A percentile compares a stretch with the other conserved stretches of the same genome.
Conservation (phyloP, 2,797 vertebrate genomes). For the Onychomys arenicola region DNA sequence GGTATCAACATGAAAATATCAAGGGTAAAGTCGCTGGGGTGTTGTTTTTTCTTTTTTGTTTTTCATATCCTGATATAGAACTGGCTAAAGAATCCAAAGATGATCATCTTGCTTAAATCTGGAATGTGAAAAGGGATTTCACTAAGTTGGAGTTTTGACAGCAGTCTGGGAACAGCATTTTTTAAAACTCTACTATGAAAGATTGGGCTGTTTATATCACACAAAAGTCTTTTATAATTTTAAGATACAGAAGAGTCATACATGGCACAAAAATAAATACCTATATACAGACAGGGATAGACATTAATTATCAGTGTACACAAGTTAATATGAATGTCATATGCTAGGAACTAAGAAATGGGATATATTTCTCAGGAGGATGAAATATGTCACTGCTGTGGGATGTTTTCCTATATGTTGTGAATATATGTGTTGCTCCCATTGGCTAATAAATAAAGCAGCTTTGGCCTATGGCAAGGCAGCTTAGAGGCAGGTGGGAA, state of each 20-base stretch:
- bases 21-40: neutral
- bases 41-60: neutral
- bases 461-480: too few relatives aligned
- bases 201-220: constrained; percentile 50
- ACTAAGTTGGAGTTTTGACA: constrained; percentile 42
- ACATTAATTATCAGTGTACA: constrained; percentile 37
- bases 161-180: constrained; percentile 35
- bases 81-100: constrained; percentile 37
- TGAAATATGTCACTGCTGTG: neutral
- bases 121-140: constrained; percentile 61
- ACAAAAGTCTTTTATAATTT: constrained; percentile 56
- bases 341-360: constrained; percentile 2
- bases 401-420: too few relatives aligned
- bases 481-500: too few relatives aligned
- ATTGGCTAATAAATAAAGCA: too few relatives aligned
- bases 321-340: constrained; percentile 32
- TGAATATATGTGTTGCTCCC: too few relatives aligned
- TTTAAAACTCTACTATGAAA: constrained; percentile 52
- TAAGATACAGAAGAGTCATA: constrained; percentile 20
- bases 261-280: neutral
- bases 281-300: neutral
- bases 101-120: constrained; percentile 21
- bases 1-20: constrained; percentile 18
- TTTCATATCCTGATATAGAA: neutral
- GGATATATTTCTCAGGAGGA: neutral